Conservation (phyloP, 2,888 invertebrate species). For the Calephelis perditalis region DNA sequence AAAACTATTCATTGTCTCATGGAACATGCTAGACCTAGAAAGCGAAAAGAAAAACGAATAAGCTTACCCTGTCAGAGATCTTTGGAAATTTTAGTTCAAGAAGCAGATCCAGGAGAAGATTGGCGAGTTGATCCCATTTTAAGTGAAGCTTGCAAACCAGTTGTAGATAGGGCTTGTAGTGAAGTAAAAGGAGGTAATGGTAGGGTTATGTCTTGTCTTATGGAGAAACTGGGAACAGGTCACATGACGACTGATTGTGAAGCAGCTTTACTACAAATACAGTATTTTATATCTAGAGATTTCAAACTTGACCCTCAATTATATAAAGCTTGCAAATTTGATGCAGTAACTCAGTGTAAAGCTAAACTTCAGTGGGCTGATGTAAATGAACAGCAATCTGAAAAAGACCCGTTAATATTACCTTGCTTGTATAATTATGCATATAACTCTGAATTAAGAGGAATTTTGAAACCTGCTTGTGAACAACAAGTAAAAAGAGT, state of each 20-base stretch:
- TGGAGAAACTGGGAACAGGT: slow-evolving; percentile 92
- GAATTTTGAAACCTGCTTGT: slow-evolving; percentile 79
- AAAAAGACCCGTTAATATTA: slow-evolving; percentile 89
- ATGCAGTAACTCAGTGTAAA: slow-evolving; percentile 90
- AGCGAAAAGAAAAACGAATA: slow-evolving; percentile 81
- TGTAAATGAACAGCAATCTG: slow-evolving; percentile 81
- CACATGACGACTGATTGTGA: slow-evolving; percentile 94
- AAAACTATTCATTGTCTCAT: slow-evolving; percentile 97
- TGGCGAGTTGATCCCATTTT: slow-evolving; percentile 96
- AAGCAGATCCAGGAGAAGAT: slow-evolving; percentile 95
- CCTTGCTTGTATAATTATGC: slow-evolving; percentile 93
- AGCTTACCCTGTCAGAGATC: slow-evolving; percentile 85
- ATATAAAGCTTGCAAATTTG: slow-evolving; percentile 91
- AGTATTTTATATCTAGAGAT: slow-evolving; percentile 97
- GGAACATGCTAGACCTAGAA: slow-evolving; percentile 87
- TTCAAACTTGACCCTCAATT: slow-evolving; percentile 94
- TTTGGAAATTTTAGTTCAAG: slow-evolving; percentile 88
- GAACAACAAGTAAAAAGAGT: slow-evolving; percentile 91
- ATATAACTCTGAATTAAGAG: slow-evolving; percentile 70
- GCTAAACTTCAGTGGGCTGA: slow-evolving; percentile 88
- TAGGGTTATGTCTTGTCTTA: slow-evolving; percentile 93
- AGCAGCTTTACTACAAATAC: slow-evolving; percentile 94
- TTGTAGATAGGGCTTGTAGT: slow-evolving; percentile 87
- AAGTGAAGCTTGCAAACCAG: slow-evolving; percentile 89
- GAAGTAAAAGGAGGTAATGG: slow-evolving; percentile 87